Conservation (phyloP, 2,888 invertebrate species). For the Ornithoptera priamus region DNA sequence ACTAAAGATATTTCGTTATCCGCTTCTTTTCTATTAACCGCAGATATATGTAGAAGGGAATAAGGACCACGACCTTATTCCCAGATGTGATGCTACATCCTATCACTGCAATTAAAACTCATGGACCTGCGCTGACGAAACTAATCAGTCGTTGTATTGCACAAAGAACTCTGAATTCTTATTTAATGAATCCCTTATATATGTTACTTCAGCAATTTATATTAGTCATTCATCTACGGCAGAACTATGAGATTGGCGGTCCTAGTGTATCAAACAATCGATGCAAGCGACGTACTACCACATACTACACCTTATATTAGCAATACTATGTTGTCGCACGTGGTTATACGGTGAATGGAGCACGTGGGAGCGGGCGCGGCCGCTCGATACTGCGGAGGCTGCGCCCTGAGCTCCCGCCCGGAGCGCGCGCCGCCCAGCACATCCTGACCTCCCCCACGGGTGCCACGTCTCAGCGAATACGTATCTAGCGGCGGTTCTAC, state of each 20-base stretch:
- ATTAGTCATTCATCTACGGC: too few relatives aligned
- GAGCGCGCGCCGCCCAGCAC: conserved; percentile 32
- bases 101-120: too few relatives aligned
- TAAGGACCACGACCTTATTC: too few relatives aligned
- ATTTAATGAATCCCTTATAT: too few relatives aligned
- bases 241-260: neutral
- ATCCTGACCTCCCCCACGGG: conserved; percentile 35
- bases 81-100: too few relatives aligned
- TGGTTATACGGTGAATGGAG: conserved; percentile 46
- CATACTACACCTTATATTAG: conserved; percentile 24
- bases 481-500: conserved; percentile 35
- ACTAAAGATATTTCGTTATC: too few relatives aligned
- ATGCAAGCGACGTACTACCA: conserved; percentile 13
- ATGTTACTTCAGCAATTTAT: too few relatives aligned
- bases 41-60: too few relatives aligned
- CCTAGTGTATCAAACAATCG: conserved; percentile 2
- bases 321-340: conserved; percentile 36
- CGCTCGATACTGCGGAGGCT: conserved; percentile 56
- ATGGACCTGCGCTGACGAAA: too few relatives aligned
- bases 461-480: conserved; percentile 34
- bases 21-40: too few relatives aligned
- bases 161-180: too few relatives aligned
- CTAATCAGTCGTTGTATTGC: too few relatives aligned
- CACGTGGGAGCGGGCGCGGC: conserved; percentile 50
- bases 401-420: conserved; percentile 48